Conservation (phyloP, 2,888 invertebrate genomes). For the Gryllus longicercus region DNA sequence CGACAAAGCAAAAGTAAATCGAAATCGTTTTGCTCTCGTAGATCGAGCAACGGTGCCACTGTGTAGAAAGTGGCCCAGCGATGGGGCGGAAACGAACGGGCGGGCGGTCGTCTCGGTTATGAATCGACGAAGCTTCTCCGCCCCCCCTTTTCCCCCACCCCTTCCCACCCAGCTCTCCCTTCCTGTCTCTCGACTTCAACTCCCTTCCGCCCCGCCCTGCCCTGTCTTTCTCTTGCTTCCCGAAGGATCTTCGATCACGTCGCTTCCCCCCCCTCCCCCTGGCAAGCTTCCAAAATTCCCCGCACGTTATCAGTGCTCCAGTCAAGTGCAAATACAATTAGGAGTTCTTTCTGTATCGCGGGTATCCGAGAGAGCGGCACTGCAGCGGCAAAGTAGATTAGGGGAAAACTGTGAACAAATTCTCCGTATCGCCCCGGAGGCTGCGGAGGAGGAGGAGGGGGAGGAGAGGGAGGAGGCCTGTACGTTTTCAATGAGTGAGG, state of each 20-base stretch:
- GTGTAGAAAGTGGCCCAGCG: no score
- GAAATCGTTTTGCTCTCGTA: no score
- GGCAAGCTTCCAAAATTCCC: not conserved
- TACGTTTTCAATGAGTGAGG: not conserved
- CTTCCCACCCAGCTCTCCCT: not conserved
- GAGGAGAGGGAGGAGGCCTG: not conserved
- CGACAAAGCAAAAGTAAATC: no score
- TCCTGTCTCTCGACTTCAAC: not conserved
- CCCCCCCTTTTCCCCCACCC: not conserved
- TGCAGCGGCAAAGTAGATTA: constrained; percentile 17
- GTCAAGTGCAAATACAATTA: constrained; percentile 17
- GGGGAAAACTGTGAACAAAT: constrained; percentile 17
- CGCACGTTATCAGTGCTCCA: not conserved
- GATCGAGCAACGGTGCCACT: no score
- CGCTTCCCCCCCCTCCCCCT: not conserved
- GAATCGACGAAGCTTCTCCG: not conserved
- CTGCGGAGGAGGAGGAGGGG: not conserved
- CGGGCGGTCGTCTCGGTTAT: no score
- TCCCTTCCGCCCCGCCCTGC: not conserved
- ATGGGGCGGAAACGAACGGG: no score
- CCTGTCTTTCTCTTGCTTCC: not conserved
- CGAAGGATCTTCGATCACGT: constrained; percentile 17
- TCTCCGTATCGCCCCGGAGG: not conserved
- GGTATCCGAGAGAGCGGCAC: not conserved
- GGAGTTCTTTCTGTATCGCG: constrained; percentile 17